Evolutionary conservation across 2,797 vertebrate species (phyloP).

Genomic region (Echeneis naucrates): DNA sequence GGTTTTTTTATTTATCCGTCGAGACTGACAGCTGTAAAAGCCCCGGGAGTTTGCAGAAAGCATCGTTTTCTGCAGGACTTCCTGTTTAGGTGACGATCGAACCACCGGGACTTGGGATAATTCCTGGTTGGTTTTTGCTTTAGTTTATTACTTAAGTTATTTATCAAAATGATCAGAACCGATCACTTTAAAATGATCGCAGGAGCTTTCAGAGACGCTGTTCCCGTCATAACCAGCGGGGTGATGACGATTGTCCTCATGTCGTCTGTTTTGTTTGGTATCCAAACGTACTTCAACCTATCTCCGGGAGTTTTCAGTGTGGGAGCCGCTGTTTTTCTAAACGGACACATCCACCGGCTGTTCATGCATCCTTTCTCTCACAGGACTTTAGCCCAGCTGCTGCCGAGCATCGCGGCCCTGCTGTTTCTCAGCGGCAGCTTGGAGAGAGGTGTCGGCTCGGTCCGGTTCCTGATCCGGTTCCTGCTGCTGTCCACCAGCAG

Average conservation of each 20-base stretch:
- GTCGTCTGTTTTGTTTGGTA: slow-evolving; percentile 59
- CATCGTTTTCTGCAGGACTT: neutral
- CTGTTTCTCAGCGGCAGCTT: slow-evolving; percentile 66
- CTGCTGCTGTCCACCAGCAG: slow-evolving; percentile 63
- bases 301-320: slow-evolving; percentile 57
- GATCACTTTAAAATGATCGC: slow-evolving; percentile 27
- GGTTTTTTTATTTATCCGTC: neutral
- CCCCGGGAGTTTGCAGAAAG: neutral
- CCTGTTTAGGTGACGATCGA: neutral
- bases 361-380: slow-evolving; percentile 66
- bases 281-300: slow-evolving; percentile 48
- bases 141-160: neutral
- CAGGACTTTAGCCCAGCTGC: slow-evolving; percentile 58
- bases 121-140: neutral
- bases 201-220: slow-evolving; percentile 36
- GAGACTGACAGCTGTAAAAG: too few relatives aligned
- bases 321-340: slow-evolving; percentile 61
- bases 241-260: slow-evolving; percentile 34
- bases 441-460: slow-evolving; percentile 77
- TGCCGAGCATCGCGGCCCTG: slow-evolving; percentile 59
- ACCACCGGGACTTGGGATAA: too few relatives aligned
- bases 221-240: slow-evolving; percentile 64
- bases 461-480: slow-evolving; percentile 74
- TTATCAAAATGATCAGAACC: slow-evolving; percentile 9
- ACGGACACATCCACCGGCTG: slow-evolving; percentile 69